These are phyloP conservation scores for Uropetala carovei DNA, from an alignment of 2,888 invertebrate genomes.

Conservation along the genomic window DNA sequence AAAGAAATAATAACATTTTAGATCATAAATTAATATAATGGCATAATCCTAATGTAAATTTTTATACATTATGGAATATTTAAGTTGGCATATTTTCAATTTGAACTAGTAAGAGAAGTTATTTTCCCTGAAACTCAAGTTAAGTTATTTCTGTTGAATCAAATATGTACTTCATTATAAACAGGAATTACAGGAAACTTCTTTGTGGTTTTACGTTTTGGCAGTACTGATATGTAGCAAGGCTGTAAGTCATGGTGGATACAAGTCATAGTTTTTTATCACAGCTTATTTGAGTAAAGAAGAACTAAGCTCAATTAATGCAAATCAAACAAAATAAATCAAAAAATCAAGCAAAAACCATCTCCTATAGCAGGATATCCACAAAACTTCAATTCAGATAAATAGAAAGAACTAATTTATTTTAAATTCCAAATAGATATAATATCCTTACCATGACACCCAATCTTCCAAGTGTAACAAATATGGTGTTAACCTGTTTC, in stretches of 20 bases:
- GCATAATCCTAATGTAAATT: no score
- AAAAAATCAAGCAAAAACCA: neutral
- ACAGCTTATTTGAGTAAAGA: neutral
- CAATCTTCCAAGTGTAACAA: conserved; percentile 81
- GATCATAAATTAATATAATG: no score
- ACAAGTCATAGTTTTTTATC: neutral
- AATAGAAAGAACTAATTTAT: neutral
- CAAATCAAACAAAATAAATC: neutral
- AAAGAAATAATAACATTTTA: no score
- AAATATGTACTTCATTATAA: neutral
- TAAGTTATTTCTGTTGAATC: neutral
- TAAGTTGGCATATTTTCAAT: neutral
- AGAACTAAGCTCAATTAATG: neutral
- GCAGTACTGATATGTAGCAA: neutral
- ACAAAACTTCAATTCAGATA: no score
- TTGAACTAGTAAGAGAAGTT: neutral
- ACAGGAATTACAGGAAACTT: neutral
- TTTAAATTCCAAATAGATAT: neutral
- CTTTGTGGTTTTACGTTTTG: neutral
- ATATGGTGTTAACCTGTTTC: conserved; percentile 77
- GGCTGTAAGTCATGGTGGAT: neutral
- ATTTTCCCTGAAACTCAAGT: neutral
- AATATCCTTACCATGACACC: conserved; percentile 76
- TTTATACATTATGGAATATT: neutral
- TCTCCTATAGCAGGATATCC: neutral